Evolutionary conservation across 2,797 vertebrate species (phyloP).

Genomic region (Anabas testudineus): DNA sequence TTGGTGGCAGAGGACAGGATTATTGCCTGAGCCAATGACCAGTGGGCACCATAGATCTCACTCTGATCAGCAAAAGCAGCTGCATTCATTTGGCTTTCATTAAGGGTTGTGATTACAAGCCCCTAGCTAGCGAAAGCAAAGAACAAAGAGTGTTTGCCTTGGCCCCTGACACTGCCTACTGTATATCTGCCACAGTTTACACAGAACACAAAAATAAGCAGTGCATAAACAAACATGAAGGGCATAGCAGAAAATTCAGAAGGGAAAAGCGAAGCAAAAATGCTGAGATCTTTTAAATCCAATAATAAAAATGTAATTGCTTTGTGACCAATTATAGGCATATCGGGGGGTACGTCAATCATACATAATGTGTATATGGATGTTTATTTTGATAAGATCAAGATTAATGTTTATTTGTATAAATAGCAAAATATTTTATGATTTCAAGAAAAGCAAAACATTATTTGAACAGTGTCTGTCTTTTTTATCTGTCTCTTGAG

Average conservation of each 20-base stretch:
- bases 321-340: constrained; percentile 1
- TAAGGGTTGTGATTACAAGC: constrained; percentile 67
- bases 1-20: constrained; percentile 53
- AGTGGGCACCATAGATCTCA: constrained; percentile 57
- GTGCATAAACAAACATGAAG: constrained; percentile 41
- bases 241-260: constrained; percentile 17
- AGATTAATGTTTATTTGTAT: constrained; percentile 14
- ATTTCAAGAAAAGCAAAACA: not conserved
- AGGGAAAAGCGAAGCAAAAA: too few species aligned
- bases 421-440: not conserved
- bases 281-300: constrained; percentile 10
- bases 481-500: not conserved
- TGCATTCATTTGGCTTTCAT: constrained; percentile 80
- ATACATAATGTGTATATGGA: not conserved
- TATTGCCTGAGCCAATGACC: constrained; percentile 52
- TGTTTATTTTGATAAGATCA: constrained; percentile 19
- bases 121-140: constrained; percentile 54
- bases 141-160: constrained; percentile 50
- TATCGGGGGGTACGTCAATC: constrained; percentile 7
- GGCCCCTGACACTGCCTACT: constrained; percentile 50
- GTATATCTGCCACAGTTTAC: constrained; percentile 53
- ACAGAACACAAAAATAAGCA: constrained; percentile 39
- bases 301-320: constrained; percentile 27
- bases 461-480: not conserved
- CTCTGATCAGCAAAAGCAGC: constrained; percentile 71